These are phyloP conservation scores for Glaucomys volans DNA, from an alignment of 2,113 vertebrate genomes.

Conservation along the genomic window DNA sequence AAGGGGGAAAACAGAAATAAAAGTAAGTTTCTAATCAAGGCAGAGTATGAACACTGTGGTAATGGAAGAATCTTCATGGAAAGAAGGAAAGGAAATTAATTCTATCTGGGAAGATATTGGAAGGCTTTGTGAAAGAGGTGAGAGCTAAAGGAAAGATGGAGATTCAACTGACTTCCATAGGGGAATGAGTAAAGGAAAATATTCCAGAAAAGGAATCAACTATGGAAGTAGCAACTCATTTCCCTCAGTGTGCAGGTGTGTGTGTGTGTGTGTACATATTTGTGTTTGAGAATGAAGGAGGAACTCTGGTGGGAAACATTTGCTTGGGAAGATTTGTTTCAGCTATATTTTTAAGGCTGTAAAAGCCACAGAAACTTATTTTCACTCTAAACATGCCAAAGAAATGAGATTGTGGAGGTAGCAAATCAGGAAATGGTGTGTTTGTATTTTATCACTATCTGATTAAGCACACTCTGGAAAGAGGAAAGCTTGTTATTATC, in stretches of 20 bases:
- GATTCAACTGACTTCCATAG: background rate
- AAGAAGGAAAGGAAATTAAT: background rate
- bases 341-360: constrained; percentile 11
- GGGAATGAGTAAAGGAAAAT: background rate
- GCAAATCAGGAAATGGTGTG: background rate
- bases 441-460: constrained; percentile 44
- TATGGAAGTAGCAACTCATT: background rate
- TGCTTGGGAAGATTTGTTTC: background rate
- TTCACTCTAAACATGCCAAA: background rate
- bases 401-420: background rate
- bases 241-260: background rate
- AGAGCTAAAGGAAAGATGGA: background rate
- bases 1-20: constrained; percentile 18
- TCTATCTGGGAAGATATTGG: constrained; percentile 26
- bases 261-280: background rate
- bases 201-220: background rate
- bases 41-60: background rate
- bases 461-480: constrained; percentile 51
- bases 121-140: constrained; percentile 32
- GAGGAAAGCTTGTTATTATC: constrained; percentile 13
- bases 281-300: background rate
- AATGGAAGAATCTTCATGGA: background rate
- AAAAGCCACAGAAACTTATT: constrained; percentile 26
- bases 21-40: constrained; percentile 1
- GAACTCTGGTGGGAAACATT: background rate